Conservation (phyloP, 1,140 invertebrate genomes). For the Lepidostoma basale region DNA sequence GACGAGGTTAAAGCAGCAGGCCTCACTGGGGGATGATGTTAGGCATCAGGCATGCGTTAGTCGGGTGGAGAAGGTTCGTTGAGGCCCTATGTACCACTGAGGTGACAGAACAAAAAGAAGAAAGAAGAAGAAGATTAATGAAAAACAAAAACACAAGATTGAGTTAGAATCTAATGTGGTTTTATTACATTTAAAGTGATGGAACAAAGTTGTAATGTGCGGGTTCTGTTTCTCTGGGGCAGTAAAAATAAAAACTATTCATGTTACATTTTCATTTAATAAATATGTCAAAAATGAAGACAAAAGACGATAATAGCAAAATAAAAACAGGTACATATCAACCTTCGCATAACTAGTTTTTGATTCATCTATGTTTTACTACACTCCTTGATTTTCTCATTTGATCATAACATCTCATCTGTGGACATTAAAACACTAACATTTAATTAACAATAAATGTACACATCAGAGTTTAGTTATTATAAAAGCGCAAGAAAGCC, state of each 20-base stretch:
- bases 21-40: no score
- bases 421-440: constrained; percentile 43
- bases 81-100: no score
- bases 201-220: no score
- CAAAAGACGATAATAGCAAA: constrained; percentile 44
- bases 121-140: no score
- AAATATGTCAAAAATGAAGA: constrained; percentile 46
- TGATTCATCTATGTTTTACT: constrained; percentile 25
- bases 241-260: not conserved
- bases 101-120: no score
- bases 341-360: constrained; percentile 36
- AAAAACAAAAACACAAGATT: no score
- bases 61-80: no score
- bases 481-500: constrained; percentile 40
- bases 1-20: no score
- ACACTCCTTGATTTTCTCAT: constrained; percentile 32
- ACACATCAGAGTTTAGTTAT: constrained; percentile 29
- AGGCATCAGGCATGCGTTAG: no score
- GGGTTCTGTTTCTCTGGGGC: no score
- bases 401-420: constrained; percentile 43
- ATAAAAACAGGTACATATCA: constrained; percentile 46
- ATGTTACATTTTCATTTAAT: constrained; percentile 43
- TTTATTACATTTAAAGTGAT: no score
- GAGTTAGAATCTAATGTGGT: no score
- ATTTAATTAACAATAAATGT: constrained; percentile 41